Evolutionary conservation across 2,797 vertebrate genomes (phyloP).

Genomic region (Hoplostethus atlanticus): DNA sequence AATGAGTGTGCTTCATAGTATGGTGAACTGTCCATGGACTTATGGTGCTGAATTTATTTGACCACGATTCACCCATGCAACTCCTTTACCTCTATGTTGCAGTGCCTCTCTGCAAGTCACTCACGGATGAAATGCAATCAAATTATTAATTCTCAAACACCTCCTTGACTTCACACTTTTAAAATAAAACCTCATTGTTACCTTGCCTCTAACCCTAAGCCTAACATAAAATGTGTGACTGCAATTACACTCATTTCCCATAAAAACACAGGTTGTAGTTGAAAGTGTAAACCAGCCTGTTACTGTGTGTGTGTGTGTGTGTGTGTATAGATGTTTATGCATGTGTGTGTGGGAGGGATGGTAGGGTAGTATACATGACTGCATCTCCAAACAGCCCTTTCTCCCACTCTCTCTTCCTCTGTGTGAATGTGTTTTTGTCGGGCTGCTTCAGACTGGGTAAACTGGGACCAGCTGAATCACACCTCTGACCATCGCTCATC

Average conservation of each 20-base stretch:
- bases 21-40: not conserved
- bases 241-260: not conserved
- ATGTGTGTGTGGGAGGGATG: too few species aligned
- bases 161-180: slow-evolving; percentile 23
- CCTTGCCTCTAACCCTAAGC: slow-evolving; percentile 10
- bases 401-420: too few species aligned
- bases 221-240: slow-evolving; percentile 1
- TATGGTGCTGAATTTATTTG: slow-evolving; percentile 16
- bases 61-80: slow-evolving; percentile 1
- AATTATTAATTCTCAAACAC: slow-evolving; percentile 37
- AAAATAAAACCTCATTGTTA: slow-evolving; percentile 28
- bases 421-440: too few species aligned
- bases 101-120: slow-evolving; percentile 8
- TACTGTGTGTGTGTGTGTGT: slow-evolving; percentile 1
- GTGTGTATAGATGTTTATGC: not conserved
- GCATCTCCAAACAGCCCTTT: too few species aligned
- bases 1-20: not conserved
- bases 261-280: not conserved
- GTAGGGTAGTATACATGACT: too few species aligned
- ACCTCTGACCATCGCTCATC: not conserved
- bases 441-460: too few species aligned
- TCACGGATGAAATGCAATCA: slow-evolving; percentile 22
- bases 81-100: slow-evolving; percentile 17
- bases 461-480: too few species aligned
- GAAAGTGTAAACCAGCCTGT: not conserved